phyloP scores from a whole-genome alignment of 2,888 invertebrate species.

The Alsophila aescularia region DNA sequence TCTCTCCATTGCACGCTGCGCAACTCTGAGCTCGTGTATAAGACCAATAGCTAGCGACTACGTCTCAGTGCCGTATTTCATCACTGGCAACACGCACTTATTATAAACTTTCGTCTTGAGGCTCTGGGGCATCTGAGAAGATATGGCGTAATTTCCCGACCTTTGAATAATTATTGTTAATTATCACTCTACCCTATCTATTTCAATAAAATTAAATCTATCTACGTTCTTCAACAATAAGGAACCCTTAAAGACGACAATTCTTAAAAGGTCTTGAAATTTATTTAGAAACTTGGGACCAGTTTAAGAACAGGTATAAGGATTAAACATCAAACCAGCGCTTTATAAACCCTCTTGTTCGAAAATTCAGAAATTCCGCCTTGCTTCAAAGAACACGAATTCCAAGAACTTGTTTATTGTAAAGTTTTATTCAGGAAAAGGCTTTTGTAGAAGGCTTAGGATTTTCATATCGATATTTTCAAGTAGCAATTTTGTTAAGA shows the following conservation, averaged over 20 bases:
- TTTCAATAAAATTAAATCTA: neutral
- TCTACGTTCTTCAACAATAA: neutral
- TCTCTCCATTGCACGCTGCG: no score
- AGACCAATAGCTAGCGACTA: no score
- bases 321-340: slow-evolving; percentile 13
- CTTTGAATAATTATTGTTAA: no score
- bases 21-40: no score
- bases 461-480: slow-evolving; percentile 25
- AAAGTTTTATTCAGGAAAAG: slow-evolving; percentile 22
- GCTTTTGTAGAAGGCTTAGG: slow-evolving; percentile 12
- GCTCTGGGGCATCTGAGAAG: no score
- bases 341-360: slow-evolving; percentile 18
- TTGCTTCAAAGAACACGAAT: slow-evolving; percentile 25
- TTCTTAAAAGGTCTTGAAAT: slow-evolving; percentile 2
- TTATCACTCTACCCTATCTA: no score
- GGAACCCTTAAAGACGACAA: neutral
- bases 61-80: no score
- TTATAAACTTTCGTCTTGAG: no score
- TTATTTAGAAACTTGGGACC: slow-evolving; percentile 6
- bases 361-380: slow-evolving; percentile 18
- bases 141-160: no score
- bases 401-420: slow-evolving; percentile 25
- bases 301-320: slow-evolving; percentile 15
- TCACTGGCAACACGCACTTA: no score
- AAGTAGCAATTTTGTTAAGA: slow-evolving; percentile 1